phyloP scores from a whole-genome alignment of 2,797 vertebrate species.

The Heliangelus exortis region DNA sequence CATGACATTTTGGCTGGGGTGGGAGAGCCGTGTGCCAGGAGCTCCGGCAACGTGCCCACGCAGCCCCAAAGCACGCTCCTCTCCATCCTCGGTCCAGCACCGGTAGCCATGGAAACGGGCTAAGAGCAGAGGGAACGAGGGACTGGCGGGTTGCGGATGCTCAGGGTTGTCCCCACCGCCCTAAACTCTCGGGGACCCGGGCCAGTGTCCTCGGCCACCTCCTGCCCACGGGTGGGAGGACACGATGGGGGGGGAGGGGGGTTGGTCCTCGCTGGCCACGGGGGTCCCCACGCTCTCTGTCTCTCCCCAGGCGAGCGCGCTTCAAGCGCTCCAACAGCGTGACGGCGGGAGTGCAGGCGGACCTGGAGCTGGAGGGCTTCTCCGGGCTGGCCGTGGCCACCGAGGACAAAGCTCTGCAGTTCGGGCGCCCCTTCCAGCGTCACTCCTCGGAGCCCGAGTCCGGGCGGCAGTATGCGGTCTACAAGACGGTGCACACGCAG shows the following conservation, averaged over 20 bases:
- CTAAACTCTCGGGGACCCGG: background rate
- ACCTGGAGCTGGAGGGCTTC: slow-evolving; percentile 95
- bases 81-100: slow-evolving; percentile 73
- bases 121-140: slow-evolving; percentile 65
- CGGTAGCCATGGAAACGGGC: slow-evolving; percentile 79
- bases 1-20: background rate
- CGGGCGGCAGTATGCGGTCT: slow-evolving; percentile 90
- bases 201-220: background rate
- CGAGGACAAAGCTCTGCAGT: slow-evolving; percentile 97
- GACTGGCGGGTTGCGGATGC: background rate
- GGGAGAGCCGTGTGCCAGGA: background rate
- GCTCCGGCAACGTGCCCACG: background rate
- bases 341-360: slow-evolving; percentile 96
- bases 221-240: accelerated
- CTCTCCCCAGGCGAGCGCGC: slow-evolving; percentile 85
- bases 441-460: slow-evolving; percentile 96
- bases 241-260: accelerated
- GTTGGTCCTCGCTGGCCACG: accelerated
- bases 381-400: slow-evolving; percentile 85
- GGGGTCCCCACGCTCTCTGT: background rate
- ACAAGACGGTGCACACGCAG: slow-evolving; percentile 98
- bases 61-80: slow-evolving; percentile 31
- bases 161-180: background rate
- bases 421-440: slow-evolving; percentile 95
- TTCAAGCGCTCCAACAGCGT: slow-evolving; percentile 99